Base-by-base conservation (phyloP, 2,797 vertebrate genomes). In the Podarcis siculus region DNA sequence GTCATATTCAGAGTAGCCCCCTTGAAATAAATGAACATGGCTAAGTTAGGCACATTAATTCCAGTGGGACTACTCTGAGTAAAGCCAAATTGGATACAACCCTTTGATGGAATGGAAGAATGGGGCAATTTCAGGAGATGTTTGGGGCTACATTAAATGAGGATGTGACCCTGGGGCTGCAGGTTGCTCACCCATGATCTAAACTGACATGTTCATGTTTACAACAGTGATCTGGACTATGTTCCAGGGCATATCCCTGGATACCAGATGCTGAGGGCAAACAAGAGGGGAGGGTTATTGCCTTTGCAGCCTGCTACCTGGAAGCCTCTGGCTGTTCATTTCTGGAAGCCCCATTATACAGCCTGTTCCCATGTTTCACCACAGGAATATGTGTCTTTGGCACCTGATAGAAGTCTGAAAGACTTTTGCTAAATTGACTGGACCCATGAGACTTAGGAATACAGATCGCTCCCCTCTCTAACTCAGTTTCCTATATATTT, bases 401-500 rank as follows among this genome's bases (percentile, higher is more conserved):
- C 85, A 87, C 3, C 30, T 86, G 30, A 5, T 69, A 72, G 61
- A 72, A 91, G 58, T 9, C 5, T 61, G 58, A 21, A 61, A 64
- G 64, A 39, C 58, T 1, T 0, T 49, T 79, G 69, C 66, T 1
- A 61, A 90, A 85, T 79, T 5, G 25, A 25, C 19, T 64, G 12
- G 77, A 79, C 9, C 27, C 13, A 30, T 37, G 37, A 37, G 23
- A 42, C 64, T 69, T 13, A 49, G 64, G 72, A 66, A 78, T 85
- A 23, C 37, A 75, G 72, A 79, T 55, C 3, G 8, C 15, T 2
- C 55, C 0, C 88, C n/a, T 89, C 19, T 95, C 19, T 95, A 93
- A 96, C 67, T 1, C 25, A 39, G 66, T 86, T 32, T 58, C 2
- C 64, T 93, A 0, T 96, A 58, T 94, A 64, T 87, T 95, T 89